Base-by-base conservation (phyloP, 2,113 vertebrate species). In the Procavia capensis region DNA sequence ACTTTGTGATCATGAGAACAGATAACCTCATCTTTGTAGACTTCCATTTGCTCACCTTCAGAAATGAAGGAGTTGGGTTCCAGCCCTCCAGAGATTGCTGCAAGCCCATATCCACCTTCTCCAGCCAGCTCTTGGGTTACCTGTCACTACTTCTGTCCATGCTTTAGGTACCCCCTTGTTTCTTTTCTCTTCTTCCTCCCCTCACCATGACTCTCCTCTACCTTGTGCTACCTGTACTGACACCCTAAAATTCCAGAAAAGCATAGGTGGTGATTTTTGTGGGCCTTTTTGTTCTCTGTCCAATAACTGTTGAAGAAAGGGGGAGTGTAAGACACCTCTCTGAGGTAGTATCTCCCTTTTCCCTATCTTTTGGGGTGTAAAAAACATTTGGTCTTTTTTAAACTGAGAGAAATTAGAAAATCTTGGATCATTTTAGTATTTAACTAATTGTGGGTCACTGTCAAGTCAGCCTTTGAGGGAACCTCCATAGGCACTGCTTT, bases 351-450 rank as follows among this genome's bases (percentile, higher is more conserved):
- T 29, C 34, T 79, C 6, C 34, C 29, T 4, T 31, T 34, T 2
- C 19, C 5, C 22, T 6, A 3, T 22, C 39, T 82, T 29, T 39
- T 29, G 22, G 34, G 10, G 0, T n/a, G 93, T 36, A 59, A 22
- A 74, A 47, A 93, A 76, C n/a, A n/a, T n/a, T n/a, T n/a, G n/a
- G n/a, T 85, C 31, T 34, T 61, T 63, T 96, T 61, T 19, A 83
- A 39, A 89, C 86, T 82, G 2, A 68, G 95, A 93, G 64, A 89
- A 80, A 34, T 91, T 76, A 50, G 76, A 45, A 89, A 93, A 36
- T 91, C 70, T 94, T 76, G 47, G 80, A n/a, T 88, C n/a, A 36
- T 72, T 94, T 91, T 91, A 80, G 31, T 61, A 19, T 94, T 94
- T 84, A 85, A 96, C 27, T 34, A 76, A 81, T 50, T 75, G n/a